These are phyloP conservation scores for Pelagia noctiluca DNA, from an alignment of 30 jellyfish, hydroid and myxozoan genomes.

Conservation along the genomic window DNA sequence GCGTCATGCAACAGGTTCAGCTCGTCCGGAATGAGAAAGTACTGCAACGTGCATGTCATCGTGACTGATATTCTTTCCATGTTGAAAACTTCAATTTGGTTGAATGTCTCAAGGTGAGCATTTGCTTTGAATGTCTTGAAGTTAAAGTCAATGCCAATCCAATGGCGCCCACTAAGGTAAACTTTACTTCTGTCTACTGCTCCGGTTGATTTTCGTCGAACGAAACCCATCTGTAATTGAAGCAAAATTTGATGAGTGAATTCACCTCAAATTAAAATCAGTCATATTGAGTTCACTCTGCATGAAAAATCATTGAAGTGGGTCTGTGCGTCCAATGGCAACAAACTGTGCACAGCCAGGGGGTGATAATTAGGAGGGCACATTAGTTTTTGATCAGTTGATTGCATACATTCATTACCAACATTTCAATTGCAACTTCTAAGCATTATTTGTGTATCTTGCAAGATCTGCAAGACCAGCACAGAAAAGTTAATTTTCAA, in stretches of 20 bases:
- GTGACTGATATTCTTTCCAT: conserved; percentile 53
- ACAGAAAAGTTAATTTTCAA: too few species aligned
- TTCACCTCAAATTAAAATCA: background rate
- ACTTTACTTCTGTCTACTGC: conserved; percentile 69
- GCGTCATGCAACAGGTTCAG: conserved; percentile 67
- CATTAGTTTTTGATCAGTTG: too few species aligned
- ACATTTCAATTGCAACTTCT: too few species aligned
- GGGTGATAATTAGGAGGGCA: background rate
- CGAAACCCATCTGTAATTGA: conserved; percentile 56
- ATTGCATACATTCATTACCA: too few species aligned
- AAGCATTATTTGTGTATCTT: too few species aligned
- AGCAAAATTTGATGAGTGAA: background rate
- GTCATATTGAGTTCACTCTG: background rate
- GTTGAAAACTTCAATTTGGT: conserved; percentile 39
- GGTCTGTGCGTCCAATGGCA: background rate
- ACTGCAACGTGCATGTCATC: conserved; percentile 55
- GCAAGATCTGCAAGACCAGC: too few species aligned
- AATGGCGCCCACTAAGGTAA: conserved; percentile 58
- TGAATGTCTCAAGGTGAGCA: conserved; percentile 48
- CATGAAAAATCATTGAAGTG: background rate
- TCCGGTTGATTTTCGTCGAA: conserved; percentile 57
- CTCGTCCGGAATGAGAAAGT: conserved; percentile 60
- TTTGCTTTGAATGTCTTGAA: conserved; percentile 54
- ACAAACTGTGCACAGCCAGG: background rate
- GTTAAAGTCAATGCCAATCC: conserved; percentile 47